phyloP scores from a whole-genome alignment of 2,113 vertebrate species.

The Aleadryas rufinucha region DNA sequence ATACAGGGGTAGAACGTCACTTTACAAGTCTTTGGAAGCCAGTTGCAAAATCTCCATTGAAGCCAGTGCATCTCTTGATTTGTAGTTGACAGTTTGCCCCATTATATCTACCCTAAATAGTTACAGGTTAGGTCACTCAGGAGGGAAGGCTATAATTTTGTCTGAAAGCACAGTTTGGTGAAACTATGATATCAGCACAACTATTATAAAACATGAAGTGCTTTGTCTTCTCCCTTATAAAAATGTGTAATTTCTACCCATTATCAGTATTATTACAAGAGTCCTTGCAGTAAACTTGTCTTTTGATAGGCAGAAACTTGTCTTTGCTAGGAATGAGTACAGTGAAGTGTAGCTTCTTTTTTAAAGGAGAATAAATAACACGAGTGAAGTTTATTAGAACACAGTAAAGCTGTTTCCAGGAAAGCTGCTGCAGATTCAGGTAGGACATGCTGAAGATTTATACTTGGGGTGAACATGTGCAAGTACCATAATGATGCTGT shows the following conservation, averaged over 20 bases:
- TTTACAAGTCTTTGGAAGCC: neutral
- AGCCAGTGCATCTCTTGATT: neutral
- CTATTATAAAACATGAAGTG: constrained; percentile 38
- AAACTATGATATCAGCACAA: constrained; percentile 50
- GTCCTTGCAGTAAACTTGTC: constrained; percentile 36
- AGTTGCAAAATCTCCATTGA: neutral
- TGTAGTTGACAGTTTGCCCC: neutral
- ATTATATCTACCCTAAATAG: constrained; percentile 24
- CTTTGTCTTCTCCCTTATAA: constrained; percentile 49
- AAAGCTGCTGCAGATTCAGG: constrained; percentile 50
- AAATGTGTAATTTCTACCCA: constrained; percentile 55
- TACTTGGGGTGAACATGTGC: neutral
- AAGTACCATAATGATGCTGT: neutral
- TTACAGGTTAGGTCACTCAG: constrained; percentile 35
- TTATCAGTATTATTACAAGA: constrained; percentile 49
- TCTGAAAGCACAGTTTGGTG: constrained; percentile 41
- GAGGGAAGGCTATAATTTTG: constrained; percentile 54
- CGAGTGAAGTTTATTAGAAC: constrained; percentile 48
- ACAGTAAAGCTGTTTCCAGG: constrained; percentile 48
- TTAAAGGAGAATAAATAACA: constrained; percentile 62
- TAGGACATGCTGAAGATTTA: constrained; percentile 47
- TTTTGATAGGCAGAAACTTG: constrained; percentile 49
- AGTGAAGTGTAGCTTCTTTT: constrained; percentile 35
- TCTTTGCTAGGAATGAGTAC: constrained; percentile 17
- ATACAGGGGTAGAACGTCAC: neutral